Conservation (phyloP, 2,797 vertebrate genomes). For the Sebastes itinus region DNA sequence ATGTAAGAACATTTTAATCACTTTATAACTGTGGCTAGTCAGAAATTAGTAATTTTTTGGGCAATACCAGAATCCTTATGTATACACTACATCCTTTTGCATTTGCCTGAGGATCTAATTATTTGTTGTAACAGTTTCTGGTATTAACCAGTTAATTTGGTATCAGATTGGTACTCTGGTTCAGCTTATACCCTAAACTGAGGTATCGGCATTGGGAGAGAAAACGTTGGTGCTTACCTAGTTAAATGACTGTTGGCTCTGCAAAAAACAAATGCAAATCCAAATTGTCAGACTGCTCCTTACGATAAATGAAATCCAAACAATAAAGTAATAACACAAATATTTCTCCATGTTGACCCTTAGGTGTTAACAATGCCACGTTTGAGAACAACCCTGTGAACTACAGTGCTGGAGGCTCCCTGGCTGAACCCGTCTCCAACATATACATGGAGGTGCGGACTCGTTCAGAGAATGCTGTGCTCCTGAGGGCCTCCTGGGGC, state of each 20-base stretch:
- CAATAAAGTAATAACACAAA: background rate
- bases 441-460: slow-evolving; percentile 89
- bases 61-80: no score
- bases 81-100: fast-evolving
- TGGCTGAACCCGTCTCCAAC: slow-evolving; percentile 71
- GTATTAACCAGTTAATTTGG: no score
- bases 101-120: background rate
- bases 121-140: background rate
- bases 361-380: slow-evolving; percentile 90
- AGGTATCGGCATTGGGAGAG: background rate
- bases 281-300: background rate
- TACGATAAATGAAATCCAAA: background rate
- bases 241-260: no score
- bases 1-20: slow-evolving; percentile 82
- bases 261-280: background rate
- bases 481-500: slow-evolving; percentile 81
- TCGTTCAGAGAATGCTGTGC: slow-evolving; percentile 84
- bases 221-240: background rate
- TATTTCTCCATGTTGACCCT: background rate
- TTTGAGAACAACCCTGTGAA: slow-evolving; percentile 83
- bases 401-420: slow-evolving; percentile 81
- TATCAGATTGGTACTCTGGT: background rate
- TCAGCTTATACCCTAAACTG: background rate
- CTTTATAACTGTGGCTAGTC: background rate
- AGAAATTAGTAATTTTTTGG: background rate